A percentile compares a stretch with the other conserved stretches of the same genome.
These are phyloP conservation scores for Octopus bimaculoides DNA, from an alignment of 1,140 invertebrate genomes.

Conservation along the genomic window DNA sequence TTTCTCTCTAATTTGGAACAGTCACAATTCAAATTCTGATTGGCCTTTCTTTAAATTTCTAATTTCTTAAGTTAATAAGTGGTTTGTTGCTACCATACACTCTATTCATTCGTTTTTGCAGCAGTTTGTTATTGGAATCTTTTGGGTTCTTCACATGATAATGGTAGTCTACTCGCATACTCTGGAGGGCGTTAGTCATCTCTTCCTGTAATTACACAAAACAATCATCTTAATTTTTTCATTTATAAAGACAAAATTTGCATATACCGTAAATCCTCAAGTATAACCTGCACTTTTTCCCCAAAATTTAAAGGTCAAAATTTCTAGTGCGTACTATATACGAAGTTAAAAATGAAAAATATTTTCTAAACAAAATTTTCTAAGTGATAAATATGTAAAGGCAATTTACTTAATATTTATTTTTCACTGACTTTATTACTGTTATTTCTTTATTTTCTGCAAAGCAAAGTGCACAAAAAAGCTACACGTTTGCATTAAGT, in stretches of 20 bases:
- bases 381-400: too few species aligned
- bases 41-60: conserved; percentile 5
- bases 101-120: conserved; percentile 73
- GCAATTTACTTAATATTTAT: too few species aligned
- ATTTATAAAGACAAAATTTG: not conserved
- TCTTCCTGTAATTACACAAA: conserved; percentile 74
- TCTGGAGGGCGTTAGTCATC: conserved; percentile 93
- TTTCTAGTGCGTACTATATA: too few species aligned
- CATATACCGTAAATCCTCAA: too few species aligned
- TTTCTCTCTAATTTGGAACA: not conserved
- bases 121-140: conserved; percentile 84
- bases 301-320: too few species aligned
- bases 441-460: too few species aligned
- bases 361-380: too few species aligned
- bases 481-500: too few species aligned
- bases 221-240: not conserved
- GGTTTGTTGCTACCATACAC: not conserved
- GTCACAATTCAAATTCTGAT: not conserved
- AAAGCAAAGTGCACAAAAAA: too few species aligned
- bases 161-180: conserved; percentile 95
- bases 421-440: too few species aligned
- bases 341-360: too few species aligned
- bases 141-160: conserved; percentile 85
- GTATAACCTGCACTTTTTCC: too few species aligned
- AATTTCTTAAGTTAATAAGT: conserved; percentile 15